phyloP scores from a whole-genome alignment of 2,797 vertebrate genomes.

The Galaxias olidus region DNA sequence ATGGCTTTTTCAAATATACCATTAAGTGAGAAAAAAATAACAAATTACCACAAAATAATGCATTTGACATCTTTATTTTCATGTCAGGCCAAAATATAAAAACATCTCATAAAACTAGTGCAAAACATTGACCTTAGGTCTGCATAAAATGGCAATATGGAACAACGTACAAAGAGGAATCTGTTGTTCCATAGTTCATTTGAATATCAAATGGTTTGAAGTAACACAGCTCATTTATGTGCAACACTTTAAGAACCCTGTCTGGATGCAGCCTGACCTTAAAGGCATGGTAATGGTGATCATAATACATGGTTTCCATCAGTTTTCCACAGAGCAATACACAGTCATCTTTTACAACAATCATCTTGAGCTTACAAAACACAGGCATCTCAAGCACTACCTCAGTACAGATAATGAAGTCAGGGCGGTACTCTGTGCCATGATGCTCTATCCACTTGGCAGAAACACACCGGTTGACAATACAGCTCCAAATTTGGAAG shows the following conservation, averaged over 20 bases:
- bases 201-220: slow-evolving; percentile 41
- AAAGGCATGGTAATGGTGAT: slow-evolving; percentile 32
- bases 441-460: slow-evolving; percentile 32
- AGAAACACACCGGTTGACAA: slow-evolving; percentile 17
- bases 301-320: slow-evolving; percentile 39
- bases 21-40: no score
- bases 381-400: slow-evolving; percentile 40
- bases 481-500: slow-evolving; percentile 12
- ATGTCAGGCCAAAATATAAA: no score
- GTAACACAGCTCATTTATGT: slow-evolving; percentile 30
- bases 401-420: slow-evolving; percentile 36
- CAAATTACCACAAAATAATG: no score
- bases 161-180: slow-evolving; percentile 23
- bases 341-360: slow-evolving; percentile 36
- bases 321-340: slow-evolving; percentile 28
- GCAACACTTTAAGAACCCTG: slow-evolving; percentile 7
- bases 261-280: slow-evolving; percentile 27
- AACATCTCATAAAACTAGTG: slow-evolving; percentile 1
- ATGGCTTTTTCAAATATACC: no score
- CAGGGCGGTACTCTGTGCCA: slow-evolving; percentile 22
- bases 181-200: slow-evolving; percentile 33
- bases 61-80: no score
- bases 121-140: slow-evolving; percentile 9
- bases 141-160: slow-evolving; percentile 38
- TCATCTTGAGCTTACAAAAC: slow-evolving; percentile 31